phyloP scores from a whole-genome alignment of 2,888 invertebrate species.

The Daptonema setosum region DNA sequence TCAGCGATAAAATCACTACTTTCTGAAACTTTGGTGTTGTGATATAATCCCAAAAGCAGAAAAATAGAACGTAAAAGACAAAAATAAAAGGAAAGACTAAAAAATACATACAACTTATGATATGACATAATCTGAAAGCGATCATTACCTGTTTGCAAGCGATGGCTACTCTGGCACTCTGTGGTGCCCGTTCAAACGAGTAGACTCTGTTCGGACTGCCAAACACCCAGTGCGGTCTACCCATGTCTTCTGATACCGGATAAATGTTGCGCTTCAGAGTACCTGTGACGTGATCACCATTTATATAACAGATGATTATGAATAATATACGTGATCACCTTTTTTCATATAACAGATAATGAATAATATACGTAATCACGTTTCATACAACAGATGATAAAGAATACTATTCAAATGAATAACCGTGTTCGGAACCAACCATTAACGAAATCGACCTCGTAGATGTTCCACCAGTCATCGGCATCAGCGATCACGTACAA shows the following conservation, averaged over 20 bases:
- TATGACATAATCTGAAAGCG: too few relatives aligned
- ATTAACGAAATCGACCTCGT: conserved; percentile 16
- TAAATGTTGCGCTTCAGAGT: conserved; percentile 8
- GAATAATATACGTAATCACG: too few relatives aligned
- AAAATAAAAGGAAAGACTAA: too few relatives aligned
- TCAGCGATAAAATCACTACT: not conserved
- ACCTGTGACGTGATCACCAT: too few relatives aligned
- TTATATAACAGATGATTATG: too few relatives aligned
- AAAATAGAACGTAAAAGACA: not conserved
- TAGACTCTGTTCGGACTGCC: conserved; percentile 17
- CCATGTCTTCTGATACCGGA: conserved; percentile 20
- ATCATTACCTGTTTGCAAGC: not conserved
- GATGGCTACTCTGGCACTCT: not conserved
- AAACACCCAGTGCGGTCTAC: conserved; percentile 27
- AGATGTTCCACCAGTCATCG: conserved; percentile 31
- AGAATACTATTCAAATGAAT: too few relatives aligned
- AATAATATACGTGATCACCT: too few relatives aligned
- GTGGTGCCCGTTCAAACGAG: conserved; percentile 6
- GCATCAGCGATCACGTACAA: conserved; percentile 28
- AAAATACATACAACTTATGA: too few relatives aligned
- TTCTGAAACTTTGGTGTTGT: not conserved
- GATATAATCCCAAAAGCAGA: not conserved
- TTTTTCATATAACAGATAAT: too few relatives aligned
- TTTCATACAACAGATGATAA: too few relatives aligned
- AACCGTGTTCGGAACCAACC: too few relatives aligned